These are phyloP conservation scores for Drosophila fulvimacula DNA, from an alignment of 2,888 invertebrate species.

Conservation along the genomic window DNA sequence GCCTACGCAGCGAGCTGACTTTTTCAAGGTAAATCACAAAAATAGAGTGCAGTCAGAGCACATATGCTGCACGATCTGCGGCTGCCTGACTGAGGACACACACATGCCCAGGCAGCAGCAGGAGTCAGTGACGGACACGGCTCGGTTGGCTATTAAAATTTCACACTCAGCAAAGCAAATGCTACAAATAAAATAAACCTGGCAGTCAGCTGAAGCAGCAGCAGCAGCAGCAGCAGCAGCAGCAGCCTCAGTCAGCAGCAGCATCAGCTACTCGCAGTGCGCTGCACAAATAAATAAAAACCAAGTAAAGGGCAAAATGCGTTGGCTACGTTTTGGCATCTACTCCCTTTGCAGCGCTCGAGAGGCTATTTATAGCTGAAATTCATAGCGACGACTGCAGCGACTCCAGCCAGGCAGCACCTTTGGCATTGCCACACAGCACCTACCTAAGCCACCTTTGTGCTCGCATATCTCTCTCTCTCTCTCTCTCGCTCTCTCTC, in stretches of 20 bases:
- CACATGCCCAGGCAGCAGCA: conserved; percentile 57
- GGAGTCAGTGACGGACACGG: conserved; percentile 71
- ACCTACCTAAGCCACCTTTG: conserved; percentile 62
- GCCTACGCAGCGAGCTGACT: conserved; percentile 45
- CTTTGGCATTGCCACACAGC: conserved; percentile 59
- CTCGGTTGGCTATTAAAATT: conserved; percentile 81
- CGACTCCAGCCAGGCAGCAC: conserved; percentile 8
- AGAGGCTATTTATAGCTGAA: conserved; percentile 61
- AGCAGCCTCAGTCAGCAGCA: conserved; percentile 1
- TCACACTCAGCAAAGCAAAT: conserved; percentile 79
- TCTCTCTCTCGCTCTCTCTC: too few species aligned
- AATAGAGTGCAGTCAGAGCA: conserved; percentile 55
- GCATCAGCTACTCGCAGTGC: conserved; percentile 25
- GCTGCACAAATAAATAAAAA: conserved; percentile 75
- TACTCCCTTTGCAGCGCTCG: conserved; percentile 36
- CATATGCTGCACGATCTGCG: conserved; percentile 28
- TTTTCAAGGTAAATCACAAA: conserved; percentile 74
- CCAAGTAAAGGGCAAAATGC: conserved; percentile 68
- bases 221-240: conserved; percentile 5
- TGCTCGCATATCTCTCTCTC: too few species aligned
- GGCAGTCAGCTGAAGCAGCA: conserved; percentile 32
- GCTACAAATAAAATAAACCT: conserved; percentile 80
- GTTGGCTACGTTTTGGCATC: conserved; percentile 41
- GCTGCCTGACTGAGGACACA: conserved; percentile 62
- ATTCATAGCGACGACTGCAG: conserved; percentile 1